Evolutionary conservation across 1,140 invertebrate species (phyloP).

Genomic region (Eupristina koningsbergeri): DNA sequence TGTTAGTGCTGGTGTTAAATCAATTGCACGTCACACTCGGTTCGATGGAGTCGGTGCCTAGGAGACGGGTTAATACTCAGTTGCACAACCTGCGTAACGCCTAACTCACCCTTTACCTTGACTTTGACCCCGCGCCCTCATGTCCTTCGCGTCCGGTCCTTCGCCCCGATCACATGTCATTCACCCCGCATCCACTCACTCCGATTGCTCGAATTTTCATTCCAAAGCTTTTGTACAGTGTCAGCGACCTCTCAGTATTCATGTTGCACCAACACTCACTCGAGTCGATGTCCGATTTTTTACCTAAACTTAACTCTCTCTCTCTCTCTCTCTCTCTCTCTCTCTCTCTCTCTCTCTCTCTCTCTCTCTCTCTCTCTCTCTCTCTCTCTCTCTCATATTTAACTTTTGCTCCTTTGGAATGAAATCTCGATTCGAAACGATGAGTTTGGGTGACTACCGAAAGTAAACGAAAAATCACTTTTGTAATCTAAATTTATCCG

Average conservation of each 20-base stretch:
- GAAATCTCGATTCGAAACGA: not conserved
- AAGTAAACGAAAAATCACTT: constrained; percentile 41
- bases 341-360: too few species aligned
- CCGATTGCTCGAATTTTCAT: not conserved
- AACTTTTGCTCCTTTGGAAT: not conserved
- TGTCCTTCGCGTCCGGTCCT: not conserved
- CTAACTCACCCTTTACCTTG: too few species aligned
- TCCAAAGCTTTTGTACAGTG: not conserved
- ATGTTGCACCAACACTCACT: not conserved
- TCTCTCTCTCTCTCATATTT: too few species aligned
- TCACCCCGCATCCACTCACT: not conserved
- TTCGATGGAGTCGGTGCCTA: too few species aligned
- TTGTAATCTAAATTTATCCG: not conserved
- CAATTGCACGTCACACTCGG: too few species aligned
- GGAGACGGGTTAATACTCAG: too few species aligned
- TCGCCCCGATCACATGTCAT: not conserved
- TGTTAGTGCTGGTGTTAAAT: not conserved
- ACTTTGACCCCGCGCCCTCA: too few species aligned
- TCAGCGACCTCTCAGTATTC: not conserved
- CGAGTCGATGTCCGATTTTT: not conserved
- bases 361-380: too few species aligned
- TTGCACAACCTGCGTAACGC: too few species aligned
- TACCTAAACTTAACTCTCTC: too few species aligned
- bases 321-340: too few species aligned
- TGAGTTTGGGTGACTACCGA: not conserved